Evolutionary conservation across 1,140 invertebrate genomes (phyloP).

Genomic region (Drosophila oshimai): DNA sequence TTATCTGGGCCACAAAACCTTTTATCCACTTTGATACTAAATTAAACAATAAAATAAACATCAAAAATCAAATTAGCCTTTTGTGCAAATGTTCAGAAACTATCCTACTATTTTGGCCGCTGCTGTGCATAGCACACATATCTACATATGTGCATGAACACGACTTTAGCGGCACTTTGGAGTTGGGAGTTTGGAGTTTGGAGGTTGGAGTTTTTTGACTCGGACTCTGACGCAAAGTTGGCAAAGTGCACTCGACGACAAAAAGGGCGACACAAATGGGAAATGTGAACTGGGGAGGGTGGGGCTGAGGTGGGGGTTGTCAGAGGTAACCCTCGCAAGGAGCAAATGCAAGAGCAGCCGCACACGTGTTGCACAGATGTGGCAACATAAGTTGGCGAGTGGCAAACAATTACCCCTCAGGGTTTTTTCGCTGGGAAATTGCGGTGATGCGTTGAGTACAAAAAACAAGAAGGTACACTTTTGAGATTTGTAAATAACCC

Average conservation of each 20-base stretch:
- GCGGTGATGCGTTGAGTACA: not conserved
- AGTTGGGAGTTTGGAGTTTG: not conserved
- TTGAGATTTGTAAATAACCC: too few species aligned
- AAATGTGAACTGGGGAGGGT: not conserved
- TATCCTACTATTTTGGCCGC: not conserved
- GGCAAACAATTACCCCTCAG: slow-evolving; percentile 24
- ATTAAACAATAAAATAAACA: too few species aligned
- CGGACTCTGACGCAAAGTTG: slow-evolving; percentile 17
- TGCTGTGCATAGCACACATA: not conserved
- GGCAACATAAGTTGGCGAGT: slow-evolving; percentile 32
- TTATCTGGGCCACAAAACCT: too few species aligned
- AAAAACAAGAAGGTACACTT: too few species aligned
- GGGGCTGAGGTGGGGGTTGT: not conserved
- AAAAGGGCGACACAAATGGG: slow-evolving; percentile 32
- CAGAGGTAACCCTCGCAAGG: not conserved
- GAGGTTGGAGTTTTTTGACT: slow-evolving; percentile 4
- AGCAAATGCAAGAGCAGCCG: slow-evolving; percentile 4
- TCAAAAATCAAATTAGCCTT: too few species aligned
- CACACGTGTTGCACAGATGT: slow-evolving; percentile 43
- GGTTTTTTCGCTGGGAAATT: not conserved
- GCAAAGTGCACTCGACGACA: slow-evolving; percentile 36
- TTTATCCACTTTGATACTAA: too few species aligned
- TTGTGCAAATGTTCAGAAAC: not conserved
- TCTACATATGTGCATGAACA: slow-evolving; percentile 4
- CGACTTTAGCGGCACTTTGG: slow-evolving; percentile 14